Evolutionary conservation across 2,113 vertebrate genomes (phyloP).

Genomic region (Epinephelus fuscoguttatus): DNA sequence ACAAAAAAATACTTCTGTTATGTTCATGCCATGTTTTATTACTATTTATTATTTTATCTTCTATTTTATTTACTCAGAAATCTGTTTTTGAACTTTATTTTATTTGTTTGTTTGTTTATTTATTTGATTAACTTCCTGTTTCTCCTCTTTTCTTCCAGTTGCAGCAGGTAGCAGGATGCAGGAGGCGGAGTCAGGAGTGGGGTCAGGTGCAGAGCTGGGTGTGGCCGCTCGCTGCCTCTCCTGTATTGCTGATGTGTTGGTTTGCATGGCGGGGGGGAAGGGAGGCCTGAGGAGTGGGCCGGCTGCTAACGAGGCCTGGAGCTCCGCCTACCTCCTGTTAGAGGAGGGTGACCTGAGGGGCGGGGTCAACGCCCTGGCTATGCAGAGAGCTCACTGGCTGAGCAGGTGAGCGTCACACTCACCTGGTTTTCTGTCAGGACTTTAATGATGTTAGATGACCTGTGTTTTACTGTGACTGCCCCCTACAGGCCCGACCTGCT

Average conservation of each 20-base stretch:
- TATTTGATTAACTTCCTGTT: neutral
- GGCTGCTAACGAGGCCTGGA: conserved; percentile 92
- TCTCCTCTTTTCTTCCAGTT: conserved; percentile 78
- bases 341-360: conserved; percentile 85
- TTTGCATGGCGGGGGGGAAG: conserved; percentile 88
- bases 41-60: no score
- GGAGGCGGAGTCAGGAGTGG: conserved; percentile 22
- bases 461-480: neutral
- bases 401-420: conserved; percentile 83
- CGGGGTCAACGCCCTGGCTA: conserved; percentile 86
- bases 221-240: conserved; percentile 90
- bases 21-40: no score
- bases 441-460: accelerated
- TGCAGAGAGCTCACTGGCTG: conserved; percentile 89
- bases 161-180: conserved; percentile 71
- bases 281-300: conserved; percentile 95
- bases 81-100: neutral
- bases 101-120: no score
- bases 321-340: conserved; percentile 83
- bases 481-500: conserved; percentile 88
- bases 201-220: conserved; percentile 77
- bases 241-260: conserved; percentile 92
- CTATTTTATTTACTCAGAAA: no score
- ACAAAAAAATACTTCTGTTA: no score
- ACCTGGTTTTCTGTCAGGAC: no score